Percentiles rank a stretch among this genome's conserved stretches.
Evolutionary conservation across 2,888 invertebrate species (phyloP).

Genomic region (Drosophila colorata): DNA sequence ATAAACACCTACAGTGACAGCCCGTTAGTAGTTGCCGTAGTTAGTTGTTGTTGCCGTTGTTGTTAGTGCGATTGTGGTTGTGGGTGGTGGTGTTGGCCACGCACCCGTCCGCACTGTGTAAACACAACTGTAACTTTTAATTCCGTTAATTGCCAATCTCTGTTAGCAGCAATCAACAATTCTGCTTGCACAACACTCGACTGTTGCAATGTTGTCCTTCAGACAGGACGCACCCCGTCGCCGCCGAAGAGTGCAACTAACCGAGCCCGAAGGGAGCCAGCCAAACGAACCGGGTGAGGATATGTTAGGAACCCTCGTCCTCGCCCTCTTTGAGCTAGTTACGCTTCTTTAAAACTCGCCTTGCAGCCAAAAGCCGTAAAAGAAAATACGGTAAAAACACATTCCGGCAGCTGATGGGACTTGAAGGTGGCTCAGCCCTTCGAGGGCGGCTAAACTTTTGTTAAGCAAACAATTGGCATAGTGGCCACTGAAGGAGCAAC

Average conservation of each 20-base stretch:
- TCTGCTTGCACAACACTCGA: constrained; percentile 83
- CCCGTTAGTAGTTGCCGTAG: constrained; percentile 25
- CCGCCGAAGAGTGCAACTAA: constrained; percentile 43
- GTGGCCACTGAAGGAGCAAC: constrained; percentile 55
- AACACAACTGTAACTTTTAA: constrained; percentile 84
- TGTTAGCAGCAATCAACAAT: constrained; percentile 83
- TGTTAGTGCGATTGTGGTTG: constrained; percentile 44
- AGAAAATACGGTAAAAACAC: constrained; percentile 64
- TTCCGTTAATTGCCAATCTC: constrained; percentile 85
- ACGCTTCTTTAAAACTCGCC: constrained; percentile 74
- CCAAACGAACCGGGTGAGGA: constrained; percentile 12
- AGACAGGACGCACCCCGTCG: constrained; percentile 53
- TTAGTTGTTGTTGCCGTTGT: constrained; percentile 37
- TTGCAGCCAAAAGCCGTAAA: constrained; percentile 61
- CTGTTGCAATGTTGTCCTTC: constrained; percentile 78
- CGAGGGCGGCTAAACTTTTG: constrained; percentile 76
- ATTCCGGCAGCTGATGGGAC: constrained; percentile 21
- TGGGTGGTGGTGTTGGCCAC: constrained; percentile 20
- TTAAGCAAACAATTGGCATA: constrained; percentile 82
- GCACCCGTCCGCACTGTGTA: constrained; percentile 48
- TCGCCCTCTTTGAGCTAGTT: constrained; percentile 50
- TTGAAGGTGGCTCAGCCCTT: constrained; percentile 34
- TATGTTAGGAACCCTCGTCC: neutral
- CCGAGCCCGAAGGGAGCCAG: constrained; percentile 22
- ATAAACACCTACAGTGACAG: constrained; percentile 58